Base-by-base conservation (phyloP, 2,113 vertebrate genomes). In the Xiphophorus couchianus region DNA sequence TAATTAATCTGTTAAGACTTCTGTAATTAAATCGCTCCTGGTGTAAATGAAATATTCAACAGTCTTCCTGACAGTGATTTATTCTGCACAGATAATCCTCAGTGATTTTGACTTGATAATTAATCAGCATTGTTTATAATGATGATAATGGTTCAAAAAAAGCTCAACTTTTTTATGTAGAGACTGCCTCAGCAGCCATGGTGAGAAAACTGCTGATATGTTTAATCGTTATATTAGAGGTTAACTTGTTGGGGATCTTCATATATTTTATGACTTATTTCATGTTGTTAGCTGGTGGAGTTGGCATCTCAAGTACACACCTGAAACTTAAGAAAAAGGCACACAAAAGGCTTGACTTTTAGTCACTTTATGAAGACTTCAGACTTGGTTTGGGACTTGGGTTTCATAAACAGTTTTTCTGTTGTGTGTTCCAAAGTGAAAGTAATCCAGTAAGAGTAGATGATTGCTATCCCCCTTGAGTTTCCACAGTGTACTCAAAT, bases 51-150 rank as follows among this genome's bases (percentile, higher is more conserved):
- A 95, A 93, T 90, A 94, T 93, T 92, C 91, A 93, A 91, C 92
- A 92, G 92, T 88, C 93, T 86, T 79, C 29, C 65, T 94, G 94
- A 95, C 94, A 95, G 93, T 95, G 93, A 95, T 95, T 79, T 93
- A 95, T 95, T 94, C 94, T 92, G 88, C 93, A 91, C 88, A 92
- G 88, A 94, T 95, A 93, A 94, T 95, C 90, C 88, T 93, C 93
- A 91, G 87, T 92, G 93, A 88, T 92, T 94, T 93, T 94, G 94
- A 94, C 93, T 94, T 84, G 89, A 92, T 93, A 94, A 95, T 95
- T 95, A 94, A 95, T 95, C 94, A 94, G 94, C 90, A 93, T 94
- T 95, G 94, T 95, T 95, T 94, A 95, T 94, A 91, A 91, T 90
- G 90, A 90, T 93, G 91, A 92, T 86, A 89, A 71, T 62, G 65